Base-by-base conservation (phyloP, 2,113 vertebrate species). In the Phocoena sinus region DNA sequence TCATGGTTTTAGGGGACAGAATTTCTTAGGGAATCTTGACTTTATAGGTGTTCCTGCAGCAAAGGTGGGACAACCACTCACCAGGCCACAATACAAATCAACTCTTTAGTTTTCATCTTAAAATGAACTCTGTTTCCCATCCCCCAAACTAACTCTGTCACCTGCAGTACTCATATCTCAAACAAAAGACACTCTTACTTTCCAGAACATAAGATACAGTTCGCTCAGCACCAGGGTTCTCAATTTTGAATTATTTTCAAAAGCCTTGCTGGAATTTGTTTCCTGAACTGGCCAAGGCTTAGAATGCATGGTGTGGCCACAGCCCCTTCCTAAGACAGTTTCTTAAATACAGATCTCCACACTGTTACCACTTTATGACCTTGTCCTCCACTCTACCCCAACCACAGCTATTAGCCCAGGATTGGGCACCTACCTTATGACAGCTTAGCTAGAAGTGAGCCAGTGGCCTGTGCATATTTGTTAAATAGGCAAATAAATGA, bases 181-280 rank as follows among this genome's bases (percentile, higher is more conserved):
- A 95, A 26, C 44, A 67, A 86, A 71, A 84, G 65, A 95, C 6
- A 70, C 41, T 68, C 41, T 53, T 68, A 70, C n/a, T 93, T 67
- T 76, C 11, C 41, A 73, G 47, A 67, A 91, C 3, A 74, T 20
- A 81, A 68, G 86, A 50, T 82, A 73, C 18, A n/a, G 47, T 44
- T 70, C 62, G 6, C 73, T 82, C 7, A 60, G 73, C 58, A 89
- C 71, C 23, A 58, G 7, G 5, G 36, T 28, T 68, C 50, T 76
- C 80, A 50, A 67, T 80, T 90, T 68, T 73, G 3, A 93, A 60
- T 89, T 53, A 80, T 58, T 97, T 95, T 67, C 65, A 95, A 79
- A 95, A 91, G 33, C 4, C 33, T 82, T 81, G 63, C 47, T 74
- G 38, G 81, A 82, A 60, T 58, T 58, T 38, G 74, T 79, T 36